Percentiles rank a stretch among this genome's conserved stretches.
phyloP scores from a whole-genome alignment of 2,888 invertebrate species.

The Carpatolechia fugitivella region DNA sequence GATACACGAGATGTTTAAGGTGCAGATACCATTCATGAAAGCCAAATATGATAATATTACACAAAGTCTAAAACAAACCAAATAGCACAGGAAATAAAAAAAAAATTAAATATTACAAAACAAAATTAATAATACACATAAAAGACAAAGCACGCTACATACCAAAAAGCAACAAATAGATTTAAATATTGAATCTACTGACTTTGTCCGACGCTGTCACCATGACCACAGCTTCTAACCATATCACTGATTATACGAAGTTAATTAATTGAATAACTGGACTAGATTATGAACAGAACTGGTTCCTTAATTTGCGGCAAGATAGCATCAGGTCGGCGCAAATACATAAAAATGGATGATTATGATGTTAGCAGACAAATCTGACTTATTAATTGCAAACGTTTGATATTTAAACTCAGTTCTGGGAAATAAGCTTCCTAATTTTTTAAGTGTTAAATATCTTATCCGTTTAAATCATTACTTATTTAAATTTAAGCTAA shows the following conservation, averaged over 20 bases:
- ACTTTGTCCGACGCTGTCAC: background rate
- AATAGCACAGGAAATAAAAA: no score
- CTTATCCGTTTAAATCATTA: background rate
- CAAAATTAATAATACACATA: no score
- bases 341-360: slow-evolving; percentile 16
- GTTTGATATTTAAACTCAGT: background rate
- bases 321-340: slow-evolving; percentile 28
- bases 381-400: background rate
- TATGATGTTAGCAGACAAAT: slow-evolving; percentile 1
- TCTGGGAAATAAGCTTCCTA: background rate
- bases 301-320: slow-evolving; percentile 28
- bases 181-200: no score
- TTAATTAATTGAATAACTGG: slow-evolving; percentile 29
- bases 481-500: no score
- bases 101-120: no score
- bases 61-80: no score
- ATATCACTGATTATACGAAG: slow-evolving; percentile 22
- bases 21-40: no score
- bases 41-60: no score
- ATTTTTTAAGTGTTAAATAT: background rate
- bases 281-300: slow-evolving; percentile 25
- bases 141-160: no score
- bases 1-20: no score
- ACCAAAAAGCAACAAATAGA: no score
- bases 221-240: slow-evolving; percentile 1